Evolutionary conservation across 2,797 vertebrate species (phyloP).

Genomic region (Peromyscus nudipes): DNA sequence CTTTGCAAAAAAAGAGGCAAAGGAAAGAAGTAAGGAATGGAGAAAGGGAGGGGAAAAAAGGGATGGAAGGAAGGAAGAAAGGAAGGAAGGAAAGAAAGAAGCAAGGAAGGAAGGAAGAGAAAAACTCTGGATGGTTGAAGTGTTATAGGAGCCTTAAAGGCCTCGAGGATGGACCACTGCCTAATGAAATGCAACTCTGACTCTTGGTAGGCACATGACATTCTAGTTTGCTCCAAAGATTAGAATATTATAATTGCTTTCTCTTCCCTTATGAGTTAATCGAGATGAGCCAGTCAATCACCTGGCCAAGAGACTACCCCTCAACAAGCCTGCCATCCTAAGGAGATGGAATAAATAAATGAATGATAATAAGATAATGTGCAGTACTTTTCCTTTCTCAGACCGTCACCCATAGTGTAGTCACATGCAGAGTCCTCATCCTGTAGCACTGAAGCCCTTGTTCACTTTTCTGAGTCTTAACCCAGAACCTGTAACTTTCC

Average conservation of each 20-base stretch:
- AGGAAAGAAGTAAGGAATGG: accelerated
- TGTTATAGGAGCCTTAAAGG: neutral
- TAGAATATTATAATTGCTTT: neutral
- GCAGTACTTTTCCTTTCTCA: neutral
- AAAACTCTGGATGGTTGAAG: neutral
- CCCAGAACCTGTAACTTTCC: neutral
- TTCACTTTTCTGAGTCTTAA: neutral
- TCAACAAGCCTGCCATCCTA: neutral
- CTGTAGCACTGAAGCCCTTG: neutral
- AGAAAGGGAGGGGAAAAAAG: neutral
- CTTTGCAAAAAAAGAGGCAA: neutral
- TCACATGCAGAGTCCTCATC: neutral
- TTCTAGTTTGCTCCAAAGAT: neutral
- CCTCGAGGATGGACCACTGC: no score
- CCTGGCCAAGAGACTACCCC: neutral
- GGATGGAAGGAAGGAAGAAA: accelerated
- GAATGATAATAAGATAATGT: neutral
- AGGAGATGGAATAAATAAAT: neutral
- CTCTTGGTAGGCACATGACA: neutral
- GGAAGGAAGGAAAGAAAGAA: no score
- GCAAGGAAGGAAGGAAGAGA: neutral
- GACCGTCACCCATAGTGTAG: neutral
- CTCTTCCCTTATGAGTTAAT: neutral
- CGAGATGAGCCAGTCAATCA: neutral
- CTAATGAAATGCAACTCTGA: neutral